A percentile compares a stretch with the other conserved stretches of the same genome.
These are phyloP conservation scores for Apteryx mantelli DNA, from an alignment of 2,113 vertebrate genomes.

Conservation along the genomic window DNA sequence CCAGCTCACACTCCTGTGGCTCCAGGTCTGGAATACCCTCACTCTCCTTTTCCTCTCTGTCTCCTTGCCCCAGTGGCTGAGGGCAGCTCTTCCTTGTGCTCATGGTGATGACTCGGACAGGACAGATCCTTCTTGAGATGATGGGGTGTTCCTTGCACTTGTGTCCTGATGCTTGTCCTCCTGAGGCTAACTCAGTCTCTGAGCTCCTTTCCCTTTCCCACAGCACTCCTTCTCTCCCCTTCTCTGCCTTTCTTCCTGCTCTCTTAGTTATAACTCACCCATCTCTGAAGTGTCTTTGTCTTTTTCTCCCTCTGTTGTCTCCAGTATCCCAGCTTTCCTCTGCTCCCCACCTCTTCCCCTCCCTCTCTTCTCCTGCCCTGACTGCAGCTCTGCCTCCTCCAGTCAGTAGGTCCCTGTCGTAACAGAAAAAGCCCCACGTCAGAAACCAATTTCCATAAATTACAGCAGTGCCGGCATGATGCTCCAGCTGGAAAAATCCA, in stretches of 20 bases:
- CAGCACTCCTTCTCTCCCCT: not conserved
- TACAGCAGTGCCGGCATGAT: conserved; percentile 32
- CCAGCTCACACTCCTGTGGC: conserved; percentile 79
- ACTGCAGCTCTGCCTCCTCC: conserved; percentile 32
- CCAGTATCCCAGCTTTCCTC: not conserved
- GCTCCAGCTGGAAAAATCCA: conserved; percentile 71
- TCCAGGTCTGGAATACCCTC: conserved; percentile 61
- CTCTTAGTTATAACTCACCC: not conserved
- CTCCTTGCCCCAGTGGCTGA: not conserved
- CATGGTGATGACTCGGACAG: conserved; percentile 22
- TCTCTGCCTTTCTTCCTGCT: not conserved
- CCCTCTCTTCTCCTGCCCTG: conserved; percentile 6
- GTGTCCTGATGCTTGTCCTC: not conserved
- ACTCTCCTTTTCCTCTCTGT: not conserved
- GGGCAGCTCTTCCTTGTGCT: conserved; percentile 27
- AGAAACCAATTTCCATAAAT: conserved; percentile 62
- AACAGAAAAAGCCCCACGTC: conserved; percentile 42
- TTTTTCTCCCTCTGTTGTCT: conserved; percentile 22
- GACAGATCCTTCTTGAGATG: not conserved
- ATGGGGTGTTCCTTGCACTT: not conserved
- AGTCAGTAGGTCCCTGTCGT: conserved; percentile 7
- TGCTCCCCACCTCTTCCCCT: not conserved
- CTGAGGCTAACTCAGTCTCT: conserved; percentile 47
- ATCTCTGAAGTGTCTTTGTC: not conserved
- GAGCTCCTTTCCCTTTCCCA: not conserved